Percentiles rank a stretch among this genome's conserved stretches.
These are phyloP conservation scores for Perca fluviatilis DNA, from an alignment of 2,113 vertebrate species.

Conservation along the genomic window DNA sequence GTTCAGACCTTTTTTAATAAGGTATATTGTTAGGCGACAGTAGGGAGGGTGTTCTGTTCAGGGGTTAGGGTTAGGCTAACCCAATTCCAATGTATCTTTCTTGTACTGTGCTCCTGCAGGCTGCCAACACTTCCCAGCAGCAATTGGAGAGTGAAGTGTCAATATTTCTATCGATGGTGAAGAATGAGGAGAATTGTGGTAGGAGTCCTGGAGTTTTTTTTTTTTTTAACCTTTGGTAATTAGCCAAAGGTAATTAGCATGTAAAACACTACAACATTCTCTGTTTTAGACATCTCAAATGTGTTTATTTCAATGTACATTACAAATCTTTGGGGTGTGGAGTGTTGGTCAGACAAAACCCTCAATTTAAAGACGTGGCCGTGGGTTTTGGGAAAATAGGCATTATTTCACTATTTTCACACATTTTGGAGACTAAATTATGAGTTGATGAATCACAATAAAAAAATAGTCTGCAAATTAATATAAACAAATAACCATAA, in stretches of 20 bases:
- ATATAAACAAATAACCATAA: neutral
- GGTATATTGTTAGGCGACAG: neutral
- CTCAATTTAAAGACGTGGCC: neutral
- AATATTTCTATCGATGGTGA: constrained; percentile 89
- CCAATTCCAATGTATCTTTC: neutral
- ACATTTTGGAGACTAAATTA: neutral
- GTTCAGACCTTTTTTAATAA: neutral
- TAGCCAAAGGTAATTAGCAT: too few relatives aligned
- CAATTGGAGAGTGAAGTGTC: constrained; percentile 89
- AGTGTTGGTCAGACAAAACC: neutral
- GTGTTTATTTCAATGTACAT: neutral
- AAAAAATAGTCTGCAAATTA: neutral
- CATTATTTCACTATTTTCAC: neutral
- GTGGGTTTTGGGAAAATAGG: neutral
- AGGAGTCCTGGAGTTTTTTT: constrained; percentile 4
- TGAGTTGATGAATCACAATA: neutral
- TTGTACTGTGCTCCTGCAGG: constrained; percentile 79
- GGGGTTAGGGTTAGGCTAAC: too few relatives aligned
- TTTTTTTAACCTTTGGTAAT: neutral
- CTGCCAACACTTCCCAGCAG: constrained; percentile 87
- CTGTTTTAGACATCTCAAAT: neutral
- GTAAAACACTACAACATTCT: neutral
- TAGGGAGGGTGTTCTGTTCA: neutral
- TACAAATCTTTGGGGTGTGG: neutral
- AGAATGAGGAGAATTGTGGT: constrained; percentile 82